phyloP scores from a whole-genome alignment of 2,797 vertebrate species.

The Aplochiton taeniatus region DNA sequence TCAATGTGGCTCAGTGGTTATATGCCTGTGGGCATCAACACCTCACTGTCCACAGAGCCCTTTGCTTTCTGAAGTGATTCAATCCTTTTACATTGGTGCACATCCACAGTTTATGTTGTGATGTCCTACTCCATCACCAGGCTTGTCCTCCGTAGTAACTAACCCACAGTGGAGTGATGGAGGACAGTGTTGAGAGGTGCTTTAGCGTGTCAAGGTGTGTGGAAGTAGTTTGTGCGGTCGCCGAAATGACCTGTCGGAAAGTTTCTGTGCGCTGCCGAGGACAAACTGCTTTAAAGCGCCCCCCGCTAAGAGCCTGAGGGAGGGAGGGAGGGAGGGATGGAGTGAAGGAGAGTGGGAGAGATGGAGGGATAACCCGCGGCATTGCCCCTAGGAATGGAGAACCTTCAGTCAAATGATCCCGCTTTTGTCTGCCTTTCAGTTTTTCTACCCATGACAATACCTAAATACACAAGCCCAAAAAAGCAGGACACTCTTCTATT shows the following conservation, averaged over 20 bases:
- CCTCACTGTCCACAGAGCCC: no score
- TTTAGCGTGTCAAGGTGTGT: slow-evolving; percentile 39
- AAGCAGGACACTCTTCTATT: no score
- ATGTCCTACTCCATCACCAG: no score
- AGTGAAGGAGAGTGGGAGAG: slow-evolving; percentile 3
- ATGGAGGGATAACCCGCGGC: slow-evolving; percentile 55
- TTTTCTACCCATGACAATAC: background rate
- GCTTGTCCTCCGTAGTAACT: no score
- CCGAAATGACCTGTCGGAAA: slow-evolving; percentile 58
- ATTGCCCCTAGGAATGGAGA: slow-evolving; percentile 63
- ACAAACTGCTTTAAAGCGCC: slow-evolving; percentile 63
- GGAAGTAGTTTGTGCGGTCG: slow-evolving; percentile 15
- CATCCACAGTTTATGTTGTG: no score
- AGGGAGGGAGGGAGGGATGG: slow-evolving; percentile 14
- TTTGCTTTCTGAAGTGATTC: no score
- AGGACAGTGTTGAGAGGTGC: slow-evolving; percentile 7
- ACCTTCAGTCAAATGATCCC: slow-evolving; percentile 57
- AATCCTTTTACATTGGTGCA: no score
- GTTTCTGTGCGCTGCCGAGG: slow-evolving; percentile 59
- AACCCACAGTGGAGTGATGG: no score
- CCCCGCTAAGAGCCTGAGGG: slow-evolving; percentile 61
- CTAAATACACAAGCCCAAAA: no score
- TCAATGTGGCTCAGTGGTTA: background rate
- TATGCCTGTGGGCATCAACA: background rate
- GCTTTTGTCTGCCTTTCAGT: background rate